phyloP scores from a whole-genome alignment of 2,888 invertebrate species.

The Hirudinaria manillensis region DNA sequence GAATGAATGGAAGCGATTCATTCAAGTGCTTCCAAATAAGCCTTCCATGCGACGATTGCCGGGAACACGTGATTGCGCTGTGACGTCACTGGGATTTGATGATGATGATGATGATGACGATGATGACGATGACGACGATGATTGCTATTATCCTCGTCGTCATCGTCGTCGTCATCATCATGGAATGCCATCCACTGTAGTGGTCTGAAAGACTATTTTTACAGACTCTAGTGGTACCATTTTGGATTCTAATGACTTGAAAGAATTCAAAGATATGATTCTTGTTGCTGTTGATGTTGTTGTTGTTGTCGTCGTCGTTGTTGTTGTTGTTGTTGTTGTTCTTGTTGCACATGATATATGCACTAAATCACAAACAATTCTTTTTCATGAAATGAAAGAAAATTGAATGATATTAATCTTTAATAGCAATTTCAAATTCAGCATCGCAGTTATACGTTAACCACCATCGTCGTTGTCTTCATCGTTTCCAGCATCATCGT shows the following conservation, averaged over 20 bases:
- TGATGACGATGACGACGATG: background rate
- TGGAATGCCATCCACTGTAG: background rate
- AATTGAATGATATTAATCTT: background rate
- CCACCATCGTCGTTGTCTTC: constrained; percentile 1
- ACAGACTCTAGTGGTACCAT: too few species aligned
- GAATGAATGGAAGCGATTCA: too few species aligned
- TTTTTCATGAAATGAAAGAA: too few species aligned
- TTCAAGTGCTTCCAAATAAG: too few species aligned
- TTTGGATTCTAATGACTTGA: background rate
- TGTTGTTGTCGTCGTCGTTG: too few species aligned
- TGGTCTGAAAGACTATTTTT: too few species aligned
- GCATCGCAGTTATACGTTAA: too few species aligned
- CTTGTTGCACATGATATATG: too few species aligned
- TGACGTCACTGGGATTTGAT: background rate
- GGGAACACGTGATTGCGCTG: too few species aligned
- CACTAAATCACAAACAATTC: too few species aligned
- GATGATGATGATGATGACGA: constrained; percentile 13
- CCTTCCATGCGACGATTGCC: too few species aligned
- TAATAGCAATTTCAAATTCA: background rate
- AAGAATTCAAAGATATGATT: background rate
- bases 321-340: too few species aligned
- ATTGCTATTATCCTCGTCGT: background rate
- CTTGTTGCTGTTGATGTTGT: background rate
- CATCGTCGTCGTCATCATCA: constrained; percentile 1
- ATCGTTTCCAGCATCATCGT: background rate